phyloP scores from a whole-genome alignment of 2,797 vertebrate species.

The Alfaro cultratus region DNA sequence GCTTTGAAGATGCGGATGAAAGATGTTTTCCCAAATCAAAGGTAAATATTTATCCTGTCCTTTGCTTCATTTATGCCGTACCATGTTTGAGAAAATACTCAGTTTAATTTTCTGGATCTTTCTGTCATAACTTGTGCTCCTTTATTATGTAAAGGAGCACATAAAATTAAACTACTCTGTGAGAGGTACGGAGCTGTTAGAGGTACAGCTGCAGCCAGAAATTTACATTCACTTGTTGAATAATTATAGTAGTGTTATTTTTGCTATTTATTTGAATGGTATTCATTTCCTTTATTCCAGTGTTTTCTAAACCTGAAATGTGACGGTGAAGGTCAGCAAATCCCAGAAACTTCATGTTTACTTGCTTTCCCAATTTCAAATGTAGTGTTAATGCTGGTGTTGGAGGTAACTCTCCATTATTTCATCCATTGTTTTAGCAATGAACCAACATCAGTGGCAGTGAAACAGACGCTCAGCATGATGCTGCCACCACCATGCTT shows the following conservation, averaged over 20 bases:
- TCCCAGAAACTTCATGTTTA: not conserved
- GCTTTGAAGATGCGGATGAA: conserved; percentile 13
- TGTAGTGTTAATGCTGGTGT: not conserved
- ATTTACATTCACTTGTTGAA: not conserved
- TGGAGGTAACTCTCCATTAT: not conserved
- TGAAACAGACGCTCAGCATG: not conserved
- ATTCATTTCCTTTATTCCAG: not conserved
- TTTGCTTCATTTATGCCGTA: not conserved
- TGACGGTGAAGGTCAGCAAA: not conserved
- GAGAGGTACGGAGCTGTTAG: not conserved
- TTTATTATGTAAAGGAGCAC: not conserved
- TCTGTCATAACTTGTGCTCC: not conserved
- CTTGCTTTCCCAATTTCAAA: not conserved
- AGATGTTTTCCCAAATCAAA: conserved; percentile 2
- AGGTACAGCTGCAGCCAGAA: not conserved
- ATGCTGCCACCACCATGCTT: not conserved
- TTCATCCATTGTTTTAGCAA: not conserved
- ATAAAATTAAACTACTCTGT: not conserved
- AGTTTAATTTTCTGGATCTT: not conserved
- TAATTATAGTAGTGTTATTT: not conserved
- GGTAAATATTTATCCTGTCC: conserved; percentile 24
- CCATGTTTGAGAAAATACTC: not conserved
- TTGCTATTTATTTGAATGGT: not conserved
- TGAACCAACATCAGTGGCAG: not conserved
- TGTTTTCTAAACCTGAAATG: not conserved